Conservation (phyloP, 2,888 invertebrate genomes). For the Odontothrips loti region DNA sequence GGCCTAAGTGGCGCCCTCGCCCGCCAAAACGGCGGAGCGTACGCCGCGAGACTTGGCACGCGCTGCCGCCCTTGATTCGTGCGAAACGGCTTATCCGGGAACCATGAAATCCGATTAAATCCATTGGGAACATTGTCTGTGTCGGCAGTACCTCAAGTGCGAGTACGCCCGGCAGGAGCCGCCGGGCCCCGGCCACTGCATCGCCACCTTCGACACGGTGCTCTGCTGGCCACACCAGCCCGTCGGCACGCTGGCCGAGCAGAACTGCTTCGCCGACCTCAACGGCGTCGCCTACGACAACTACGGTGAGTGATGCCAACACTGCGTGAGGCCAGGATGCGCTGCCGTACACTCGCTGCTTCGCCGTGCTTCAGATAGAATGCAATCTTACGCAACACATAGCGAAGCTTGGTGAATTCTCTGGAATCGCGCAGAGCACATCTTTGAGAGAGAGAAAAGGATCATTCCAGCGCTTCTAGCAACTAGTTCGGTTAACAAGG, state of each 20-base stretch:
- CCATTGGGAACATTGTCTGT: constrained; percentile 57
- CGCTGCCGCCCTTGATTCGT: background rate
- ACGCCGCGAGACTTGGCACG: background rate
- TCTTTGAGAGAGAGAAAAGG: too few relatives aligned
- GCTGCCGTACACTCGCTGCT: too few relatives aligned
- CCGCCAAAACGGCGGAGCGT: background rate
- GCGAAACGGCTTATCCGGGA: background rate
- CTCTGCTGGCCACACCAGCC: constrained; percentile 81
- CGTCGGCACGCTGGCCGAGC: constrained; percentile 61
- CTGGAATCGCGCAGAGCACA: too few relatives aligned
- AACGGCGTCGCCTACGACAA: constrained; percentile 75
- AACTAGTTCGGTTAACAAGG: too few relatives aligned
- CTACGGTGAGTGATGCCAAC: constrained; percentile 61
- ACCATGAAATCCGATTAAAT: background rate
- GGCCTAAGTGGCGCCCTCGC: too few relatives aligned
- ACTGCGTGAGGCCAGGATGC: too few relatives aligned
- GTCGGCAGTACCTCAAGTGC: constrained; percentile 52
- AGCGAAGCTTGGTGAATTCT: too few relatives aligned
- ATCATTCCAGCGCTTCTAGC: too few relatives aligned
- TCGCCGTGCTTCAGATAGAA: too few relatives aligned
- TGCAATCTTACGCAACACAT: too few relatives aligned
- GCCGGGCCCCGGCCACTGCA: constrained; percentile 50
- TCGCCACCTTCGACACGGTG: constrained; percentile 67
- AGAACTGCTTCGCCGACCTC: constrained; percentile 75
- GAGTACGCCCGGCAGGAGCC: constrained; percentile 25